These are phyloP conservation scores for Psittacula cyanocephala DNA, from an alignment of 2,113 vertebrate genomes.

Conservation along the genomic window DNA sequence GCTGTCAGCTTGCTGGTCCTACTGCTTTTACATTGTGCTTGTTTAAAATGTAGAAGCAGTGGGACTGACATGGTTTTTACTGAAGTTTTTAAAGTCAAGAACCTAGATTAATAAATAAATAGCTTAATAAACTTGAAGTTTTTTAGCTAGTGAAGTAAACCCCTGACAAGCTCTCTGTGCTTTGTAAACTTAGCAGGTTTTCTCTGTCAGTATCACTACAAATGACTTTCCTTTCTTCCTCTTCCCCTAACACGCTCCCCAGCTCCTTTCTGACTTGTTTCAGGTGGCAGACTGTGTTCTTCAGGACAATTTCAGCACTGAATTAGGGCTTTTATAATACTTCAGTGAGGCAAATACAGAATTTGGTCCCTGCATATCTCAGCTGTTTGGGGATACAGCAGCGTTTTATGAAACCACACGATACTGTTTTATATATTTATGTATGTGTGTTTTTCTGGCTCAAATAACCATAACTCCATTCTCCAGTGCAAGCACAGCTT, in stretches of 20 bases:
- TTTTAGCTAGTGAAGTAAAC: not conserved
- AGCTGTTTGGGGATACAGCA: not conserved
- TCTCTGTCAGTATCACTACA: not conserved
- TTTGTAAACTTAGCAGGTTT: not conserved
- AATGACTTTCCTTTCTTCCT: not conserved
- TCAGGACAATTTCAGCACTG: not conserved
- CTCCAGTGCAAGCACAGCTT: not conserved
- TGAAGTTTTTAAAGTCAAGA: not conserved
- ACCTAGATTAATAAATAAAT: not conserved
- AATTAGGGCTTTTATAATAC: not conserved
- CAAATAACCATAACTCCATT: not conserved
- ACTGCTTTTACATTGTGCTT: not conserved
- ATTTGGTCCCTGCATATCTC: not conserved
- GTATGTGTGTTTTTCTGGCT: not conserved
- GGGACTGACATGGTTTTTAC: not conserved
- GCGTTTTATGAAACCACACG: not conserved
- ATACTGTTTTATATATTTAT: not conserved
- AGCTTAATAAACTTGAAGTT: not conserved
- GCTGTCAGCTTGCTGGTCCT: not conserved
- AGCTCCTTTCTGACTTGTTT: not conserved
- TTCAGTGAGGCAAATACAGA: not conserved
- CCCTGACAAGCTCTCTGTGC: not conserved
- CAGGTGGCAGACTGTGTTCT: not conserved
- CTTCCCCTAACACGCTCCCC: not conserved
- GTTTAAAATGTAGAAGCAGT: not conserved